Evolutionary conservation across 2,888 invertebrate species (phyloP), one percentile per base, ranked within the genome.

Genomic region (Mimumesa dahlbomi): DNA sequence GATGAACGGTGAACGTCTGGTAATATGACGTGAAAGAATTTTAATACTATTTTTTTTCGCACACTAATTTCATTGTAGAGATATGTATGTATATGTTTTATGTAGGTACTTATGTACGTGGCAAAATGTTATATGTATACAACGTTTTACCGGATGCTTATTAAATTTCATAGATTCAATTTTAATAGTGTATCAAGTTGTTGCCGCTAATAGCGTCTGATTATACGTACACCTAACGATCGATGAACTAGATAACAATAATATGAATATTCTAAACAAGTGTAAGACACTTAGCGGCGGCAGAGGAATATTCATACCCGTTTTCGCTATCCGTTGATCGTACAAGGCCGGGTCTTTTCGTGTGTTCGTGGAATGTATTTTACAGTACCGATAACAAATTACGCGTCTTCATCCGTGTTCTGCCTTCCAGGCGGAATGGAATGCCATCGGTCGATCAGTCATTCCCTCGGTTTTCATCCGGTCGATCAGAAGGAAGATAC

Each of bases 401-500:
- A 72, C 73, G 67, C 66, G 72, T 72, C 71, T 70, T 72, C 72
- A 65, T 72, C 65, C 65, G 36, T 73, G 69, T 65, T 65, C 64
- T 46, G 59, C 62, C 62, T 65, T 67, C 67, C 56, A 63, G 43
- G 72, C 68, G 59, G 71, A 65, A 58, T 72, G 75, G 75, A 76
- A 76, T 75, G 75, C 68, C 79, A 81, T 82, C 79, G 75, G 56
- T 76, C 80, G 79, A 79, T 77, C 71, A 70, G 72, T 79, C 75
- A 75, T 64, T 69, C 58, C 61, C n/a, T n/a, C 50, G 54, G 69
- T 53, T 66, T 58, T 62, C 72, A 61, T 75, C 71, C 71, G 71
- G 76, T 76, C 78, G 79, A 82, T 83, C 82, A 80, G 81, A 75
- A 77, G 75, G 78, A 71, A 77, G 79, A 81, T 82, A 83, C 82